Base-by-base conservation (phyloP, 1,140 invertebrate species). In the Penaeus japonicus region DNA sequence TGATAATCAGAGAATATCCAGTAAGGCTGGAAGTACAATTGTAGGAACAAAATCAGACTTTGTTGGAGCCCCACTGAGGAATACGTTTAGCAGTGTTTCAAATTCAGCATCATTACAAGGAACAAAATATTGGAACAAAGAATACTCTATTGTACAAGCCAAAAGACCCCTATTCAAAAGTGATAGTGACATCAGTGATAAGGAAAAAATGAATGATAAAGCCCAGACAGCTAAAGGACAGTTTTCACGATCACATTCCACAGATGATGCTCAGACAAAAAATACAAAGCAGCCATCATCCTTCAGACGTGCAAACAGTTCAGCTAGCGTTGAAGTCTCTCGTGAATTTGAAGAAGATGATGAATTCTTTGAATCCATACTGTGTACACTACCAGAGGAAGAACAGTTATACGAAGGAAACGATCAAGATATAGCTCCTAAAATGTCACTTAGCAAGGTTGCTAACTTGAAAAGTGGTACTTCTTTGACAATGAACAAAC, bases 301-400 rank as follows among this genome's bases (percentile, higher is more conserved):
- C 18, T 32, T 27, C 15, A 53, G 65, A 24, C 47, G 84, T 30
- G 77, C 53, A 18, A 85, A 85, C 35, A 85, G 84, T 18, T 85
- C 84, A 57, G n/a, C 62, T 27, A 73, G 55, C n/a, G 24, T 53
- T 32, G 84, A 85, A 24, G 4, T 55, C 22, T 85, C 73, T 30
- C 84, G 73, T 47, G 84, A 85, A 22, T 24, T 53, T 47, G 47
- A 47, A 30, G 84, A 85, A 17, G 84, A 85, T 24, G 84, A 85
- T 55, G 84, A 85, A 20, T 77, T 85, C n/a, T 85, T 85, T 24
- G 57, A 77, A 70, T 73, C 84, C 22, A 24, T 85, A 12, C 70
- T 85, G 17, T 77, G 70, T 1, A 35, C 27, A 32, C 65, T 85
- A 3, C 84, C 84, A 15, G 84, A 85, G 47, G 84, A 85, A 12